These are phyloP conservation scores for Platichthys stellatus DNA, from an alignment of 2,113 vertebrate genomes.

Conservation along the genomic window DNA sequence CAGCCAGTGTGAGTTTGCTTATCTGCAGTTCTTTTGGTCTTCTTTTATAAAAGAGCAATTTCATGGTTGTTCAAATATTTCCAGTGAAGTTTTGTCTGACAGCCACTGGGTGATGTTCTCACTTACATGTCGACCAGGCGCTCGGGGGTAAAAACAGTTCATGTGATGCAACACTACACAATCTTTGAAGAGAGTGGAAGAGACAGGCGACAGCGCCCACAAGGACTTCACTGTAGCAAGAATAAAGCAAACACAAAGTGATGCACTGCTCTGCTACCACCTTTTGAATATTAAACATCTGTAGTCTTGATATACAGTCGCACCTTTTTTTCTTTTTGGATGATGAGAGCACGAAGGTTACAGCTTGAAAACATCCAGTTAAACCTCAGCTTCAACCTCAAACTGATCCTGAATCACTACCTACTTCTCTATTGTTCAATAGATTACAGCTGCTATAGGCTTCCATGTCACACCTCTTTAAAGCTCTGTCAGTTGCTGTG, in stretches of 20 bases:
- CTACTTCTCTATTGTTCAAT: too few relatives aligned
- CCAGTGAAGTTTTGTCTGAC: neutral
- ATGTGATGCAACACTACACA: constrained; percentile 33
- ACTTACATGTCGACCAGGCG: constrained; percentile 53
- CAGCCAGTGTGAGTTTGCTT: neutral
- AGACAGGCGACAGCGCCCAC: constrained; percentile 9
- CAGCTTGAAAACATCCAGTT: too few relatives aligned
- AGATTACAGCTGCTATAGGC: too few relatives aligned
- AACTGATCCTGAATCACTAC: too few relatives aligned
- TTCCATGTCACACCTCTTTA: too few relatives aligned
- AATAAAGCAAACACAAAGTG: constrained; percentile 14
- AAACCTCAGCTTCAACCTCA: too few relatives aligned
- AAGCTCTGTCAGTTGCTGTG: too few relatives aligned
- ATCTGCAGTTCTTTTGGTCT: neutral
- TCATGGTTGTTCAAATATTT: constrained; percentile 27
- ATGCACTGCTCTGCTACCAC: neutral
- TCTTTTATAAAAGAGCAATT: constrained; percentile 6
- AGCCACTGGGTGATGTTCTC: constrained; percentile 51
- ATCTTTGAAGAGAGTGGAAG: constrained; percentile 58
- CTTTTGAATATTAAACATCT: too few relatives aligned
- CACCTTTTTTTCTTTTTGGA: neutral
- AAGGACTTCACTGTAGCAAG: constrained; percentile 7
- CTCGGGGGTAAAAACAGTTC: constrained; percentile 41
- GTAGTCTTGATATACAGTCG: neutral
- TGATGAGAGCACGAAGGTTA: neutral